Base-by-base conservation (phyloP, 1,140 invertebrate species). In the Eumeta japonica region DNA sequence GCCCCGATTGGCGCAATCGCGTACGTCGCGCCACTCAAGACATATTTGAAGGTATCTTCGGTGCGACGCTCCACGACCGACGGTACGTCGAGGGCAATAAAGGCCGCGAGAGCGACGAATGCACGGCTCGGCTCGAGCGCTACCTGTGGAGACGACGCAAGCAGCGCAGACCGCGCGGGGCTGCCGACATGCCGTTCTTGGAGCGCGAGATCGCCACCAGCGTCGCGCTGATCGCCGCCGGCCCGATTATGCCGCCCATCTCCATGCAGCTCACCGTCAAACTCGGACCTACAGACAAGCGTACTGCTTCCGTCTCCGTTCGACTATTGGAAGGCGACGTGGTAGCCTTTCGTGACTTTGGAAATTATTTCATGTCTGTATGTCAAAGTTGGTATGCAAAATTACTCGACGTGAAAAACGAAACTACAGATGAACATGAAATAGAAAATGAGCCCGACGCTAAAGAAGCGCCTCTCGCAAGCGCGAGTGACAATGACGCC, bases 71-170 rank as follows among this genome's bases (percentile, higher is more conserved):
- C n/a, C n/a, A n/a, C n/a, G n/a, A n/a, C n/a, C n/a, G n/a, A n/a
- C n/a, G n/a, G n/a, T n/a, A n/a, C n/a, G n/a, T n/a, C n/a, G n/a
- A n/a, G n/a, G n/a, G n/a, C n/a, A n/a, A n/a, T n/a, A n/a, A n/a
- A n/a, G n/a, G n/a, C n/a, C n/a, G n/a, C n/a, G 39, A 54, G 15
- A 59, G 50, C 16, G 57, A 64, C 10, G 53, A 43, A 12, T 71
- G 56, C 17, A 12, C 28, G 16, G 43, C 42, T 0, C 28, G 17
- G 0, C 4, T 62, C 2, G 52, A 43, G 1, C 61, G 50, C 29
- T 31, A 52, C 2, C 37, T 71, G 10, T 71, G 66, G 66, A 58
- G 51, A 37, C 43, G 63, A 34, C 61, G 58, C 19, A 40, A 45
- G 32, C 52, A 46, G 20, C 24, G 37, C 0, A 47, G 34, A 19